Evolutionary conservation across 2,888 invertebrate species (phyloP), one percentile per base, ranked within the genome.

Genomic region (Erebia epiphron): DNA sequence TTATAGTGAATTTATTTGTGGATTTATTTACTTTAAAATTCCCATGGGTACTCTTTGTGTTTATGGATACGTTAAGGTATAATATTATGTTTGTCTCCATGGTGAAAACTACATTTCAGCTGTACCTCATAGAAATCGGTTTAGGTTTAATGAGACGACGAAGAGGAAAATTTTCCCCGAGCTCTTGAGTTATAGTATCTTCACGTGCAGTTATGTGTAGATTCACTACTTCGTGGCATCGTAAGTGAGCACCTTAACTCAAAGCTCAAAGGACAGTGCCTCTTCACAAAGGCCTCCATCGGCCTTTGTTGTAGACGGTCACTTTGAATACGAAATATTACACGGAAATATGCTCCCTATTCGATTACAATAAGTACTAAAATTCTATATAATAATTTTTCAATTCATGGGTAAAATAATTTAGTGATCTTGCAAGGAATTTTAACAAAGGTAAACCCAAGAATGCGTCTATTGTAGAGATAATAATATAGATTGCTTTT

Each of bases 221-320:
- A 14, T 62, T 62, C 2, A 46, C 35, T 46, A 61, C 18, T 61
- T 50, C 52, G 35, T 50, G 52, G n/a, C 63, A 11, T 21, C 4
- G 18, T 52, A 9, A 50, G 13, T 41, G 13, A 41, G 54, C 41
- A 35, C 35, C 64, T 64, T 64, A 16, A 41, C 35, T 64, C 64
- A 64, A 64, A 64, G 54, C 69, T 73, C 70, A 71, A 74, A 68
- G 66, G 72, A 72, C 69, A 72, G 70, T 68, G 69, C 66, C 70
- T 75, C 72, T 72, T 68, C 46, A 69, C 75, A 73, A 75, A 73
- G 65, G 72, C 66, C 61, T 35, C 69, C 63, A 43, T 26, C 52
- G 10, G 68, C 69, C 64, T 71, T 67, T 67, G 56, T 67, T 43
- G 14, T 43, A 54, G 43, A 18, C 41, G 16, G 50, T 52, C 58